A percentile compares a stretch with the other conserved stretches of the same genome.
These are phyloP conservation scores for Siniperca scherzeri DNA, from an alignment of 2,797 vertebrate species.

Conservation along the genomic window DNA sequence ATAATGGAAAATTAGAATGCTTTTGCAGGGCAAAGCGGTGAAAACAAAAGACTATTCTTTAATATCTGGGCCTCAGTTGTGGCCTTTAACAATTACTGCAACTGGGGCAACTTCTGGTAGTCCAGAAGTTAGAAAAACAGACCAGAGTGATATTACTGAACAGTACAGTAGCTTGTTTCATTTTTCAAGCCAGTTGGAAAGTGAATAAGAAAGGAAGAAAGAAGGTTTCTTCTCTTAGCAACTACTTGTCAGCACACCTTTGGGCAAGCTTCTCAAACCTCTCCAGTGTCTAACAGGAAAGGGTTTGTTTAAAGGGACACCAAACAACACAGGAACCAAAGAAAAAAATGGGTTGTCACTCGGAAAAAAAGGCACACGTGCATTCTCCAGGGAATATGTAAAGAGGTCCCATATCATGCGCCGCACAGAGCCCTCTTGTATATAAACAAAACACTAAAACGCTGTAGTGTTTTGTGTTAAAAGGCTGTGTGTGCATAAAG, in stretches of 20 bases:
- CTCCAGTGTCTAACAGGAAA: conserved; percentile 25
- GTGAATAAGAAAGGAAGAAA: conserved; percentile 16
- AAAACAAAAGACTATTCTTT: conserved; percentile 53
- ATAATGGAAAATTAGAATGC: conserved; percentile 21
- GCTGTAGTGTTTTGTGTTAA: conserved; percentile 20
- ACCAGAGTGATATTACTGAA: conserved; percentile 31
- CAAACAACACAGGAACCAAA: conserved; percentile 30
- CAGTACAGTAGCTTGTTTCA: conserved; percentile 32
- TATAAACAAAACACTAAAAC: background rate
- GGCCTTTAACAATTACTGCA: conserved; percentile 21
- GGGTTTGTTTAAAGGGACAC: conserved; percentile 36
- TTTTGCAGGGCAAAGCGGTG: background rate
- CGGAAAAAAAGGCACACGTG: background rate
- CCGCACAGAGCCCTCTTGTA: conserved; percentile 7
- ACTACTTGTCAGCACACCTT: conserved; percentile 18
- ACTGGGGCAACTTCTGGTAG: conserved; percentile 3
- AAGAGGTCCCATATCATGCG: background rate
- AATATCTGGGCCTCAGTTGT: conserved; percentile 33
- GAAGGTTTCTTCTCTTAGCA: conserved; percentile 31
- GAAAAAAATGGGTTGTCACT: conserved; percentile 8
- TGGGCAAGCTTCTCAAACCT: conserved; percentile 2
- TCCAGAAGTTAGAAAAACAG: conserved; percentile 38
- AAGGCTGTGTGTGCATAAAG: conserved; percentile 66
- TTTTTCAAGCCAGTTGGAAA: conserved; percentile 8
- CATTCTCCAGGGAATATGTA: conserved; percentile 14